Evolutionary conservation across 2,797 vertebrate species (phyloP).

Genomic region (Mormyrops boulengeri): DNA sequence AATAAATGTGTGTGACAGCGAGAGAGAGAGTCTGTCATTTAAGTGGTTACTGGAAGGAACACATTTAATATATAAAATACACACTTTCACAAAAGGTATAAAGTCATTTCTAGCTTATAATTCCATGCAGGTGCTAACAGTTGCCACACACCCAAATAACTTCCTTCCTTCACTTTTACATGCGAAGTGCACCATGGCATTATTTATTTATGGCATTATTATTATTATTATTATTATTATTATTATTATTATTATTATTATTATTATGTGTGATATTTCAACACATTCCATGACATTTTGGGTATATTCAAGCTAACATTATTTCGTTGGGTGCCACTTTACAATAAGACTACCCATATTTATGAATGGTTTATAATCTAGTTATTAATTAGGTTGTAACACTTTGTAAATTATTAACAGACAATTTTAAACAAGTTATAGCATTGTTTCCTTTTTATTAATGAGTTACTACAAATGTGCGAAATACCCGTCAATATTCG

Average conservation of each 20-base stretch:
- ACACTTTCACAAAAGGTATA: background rate
- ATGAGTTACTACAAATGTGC: background rate
- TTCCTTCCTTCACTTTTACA: background rate
- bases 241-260: background rate
- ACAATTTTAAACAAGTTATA: background rate
- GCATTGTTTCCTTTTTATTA: background rate
- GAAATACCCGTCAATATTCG: no score
- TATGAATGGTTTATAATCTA: background rate
- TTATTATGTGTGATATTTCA: background rate
- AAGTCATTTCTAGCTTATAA: no score
- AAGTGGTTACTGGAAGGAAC: background rate
- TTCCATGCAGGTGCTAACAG: no score
- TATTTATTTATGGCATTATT: background rate
- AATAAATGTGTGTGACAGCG: background rate
- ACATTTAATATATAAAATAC: background rate
- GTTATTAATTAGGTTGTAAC: background rate
- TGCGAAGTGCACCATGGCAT: background rate
- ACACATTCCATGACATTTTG: background rate
- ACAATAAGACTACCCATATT: background rate
- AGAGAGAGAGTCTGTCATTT: background rate
- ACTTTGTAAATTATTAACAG: background rate
- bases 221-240: background rate
- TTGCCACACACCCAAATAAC: background rate
- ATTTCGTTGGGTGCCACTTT: background rate
- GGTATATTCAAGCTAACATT: background rate